Evolutionary conservation across 2,113 vertebrate genomes (phyloP), one percentile per base, ranked within the genome.

Genomic region (Phyllostomus discolor): DNA sequence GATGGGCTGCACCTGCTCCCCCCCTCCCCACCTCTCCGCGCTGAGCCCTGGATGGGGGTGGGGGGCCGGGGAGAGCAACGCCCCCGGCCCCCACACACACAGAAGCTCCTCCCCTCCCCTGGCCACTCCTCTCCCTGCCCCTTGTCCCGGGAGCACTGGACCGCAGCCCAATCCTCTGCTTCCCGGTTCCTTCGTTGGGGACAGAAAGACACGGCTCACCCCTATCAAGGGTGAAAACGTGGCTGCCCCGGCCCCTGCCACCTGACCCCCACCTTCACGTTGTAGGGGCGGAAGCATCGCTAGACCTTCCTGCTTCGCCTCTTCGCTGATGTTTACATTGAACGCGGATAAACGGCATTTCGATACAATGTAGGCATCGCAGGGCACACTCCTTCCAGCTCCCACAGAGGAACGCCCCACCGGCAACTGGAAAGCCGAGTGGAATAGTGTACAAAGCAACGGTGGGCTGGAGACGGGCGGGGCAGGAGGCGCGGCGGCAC

Each of bases 231-330:
- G 1, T 17, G n/a, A 14, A 9, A 28, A 2, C 1, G 0, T 5
- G 1, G 0, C 22, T 17, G 17, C 0, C 15, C 31, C 12, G 2
- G 52, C 7, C 35, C 81, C 6, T 6, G n/a, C 6, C 5, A 0
- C 67, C 26, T 7, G 0, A 15, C 69, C 1, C 66, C 22, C 6
- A 2, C 2, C 2, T 24, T n/a, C 6, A 62, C 0, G 0, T 0
- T 4, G 50, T 10, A 2, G 20, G 73, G 31, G 48, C 4, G n/a
- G 4, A 5, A 35, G 9, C 20, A 11, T 1, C 66, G 28, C 8
- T 15, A 52, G 46, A n/a, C 10, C 52, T 12, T 41, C 28, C 43
- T 2, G 17, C 33, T 79, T 66, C 59, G 64, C 62, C 92, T 91
- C 54, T 78, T 54, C 33, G 59, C 62, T 72, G 76, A n/a, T 38